These are phyloP conservation scores for Melipona quadrifasciata DNA, from an alignment of 1,140 invertebrate genomes.

Conservation along the genomic window DNA sequence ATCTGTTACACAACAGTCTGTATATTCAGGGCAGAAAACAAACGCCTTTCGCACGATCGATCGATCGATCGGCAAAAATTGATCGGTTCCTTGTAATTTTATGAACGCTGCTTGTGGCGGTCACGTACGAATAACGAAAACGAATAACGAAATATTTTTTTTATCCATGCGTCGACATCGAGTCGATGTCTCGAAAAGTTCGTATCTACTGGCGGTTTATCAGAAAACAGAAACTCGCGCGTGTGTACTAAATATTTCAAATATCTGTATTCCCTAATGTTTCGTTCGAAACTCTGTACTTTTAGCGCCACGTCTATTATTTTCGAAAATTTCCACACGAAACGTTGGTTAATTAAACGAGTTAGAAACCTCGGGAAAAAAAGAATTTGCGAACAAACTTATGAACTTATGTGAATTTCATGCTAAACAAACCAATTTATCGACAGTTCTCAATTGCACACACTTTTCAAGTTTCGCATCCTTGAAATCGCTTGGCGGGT, in stretches of 20 bases:
- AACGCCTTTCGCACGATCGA: neutral
- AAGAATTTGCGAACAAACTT: no score
- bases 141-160: neutral
- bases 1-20: neutral
- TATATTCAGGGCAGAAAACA: neutral
- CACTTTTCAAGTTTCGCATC: neutral
- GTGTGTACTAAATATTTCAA: neutral
- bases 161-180: no score
- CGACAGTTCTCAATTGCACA: neutral
- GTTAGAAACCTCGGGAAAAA: neutral
- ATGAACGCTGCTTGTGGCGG: neutral
- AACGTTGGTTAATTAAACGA: neutral
- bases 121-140: no score
- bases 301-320: neutral
- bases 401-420: neutral
- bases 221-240: neutral
- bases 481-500: no score
- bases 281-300: neutral
- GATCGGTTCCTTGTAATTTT: conserved; percentile 1
- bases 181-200: neutral
- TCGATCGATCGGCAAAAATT: conserved; percentile 29
- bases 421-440: neutral
- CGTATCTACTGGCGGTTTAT: neutral
- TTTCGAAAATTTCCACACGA: neutral
- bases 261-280: neutral